These are phyloP conservation scores for Himalopsyche japonica DNA, from an alignment of 2,888 invertebrate genomes.

Conservation along the genomic window DNA sequence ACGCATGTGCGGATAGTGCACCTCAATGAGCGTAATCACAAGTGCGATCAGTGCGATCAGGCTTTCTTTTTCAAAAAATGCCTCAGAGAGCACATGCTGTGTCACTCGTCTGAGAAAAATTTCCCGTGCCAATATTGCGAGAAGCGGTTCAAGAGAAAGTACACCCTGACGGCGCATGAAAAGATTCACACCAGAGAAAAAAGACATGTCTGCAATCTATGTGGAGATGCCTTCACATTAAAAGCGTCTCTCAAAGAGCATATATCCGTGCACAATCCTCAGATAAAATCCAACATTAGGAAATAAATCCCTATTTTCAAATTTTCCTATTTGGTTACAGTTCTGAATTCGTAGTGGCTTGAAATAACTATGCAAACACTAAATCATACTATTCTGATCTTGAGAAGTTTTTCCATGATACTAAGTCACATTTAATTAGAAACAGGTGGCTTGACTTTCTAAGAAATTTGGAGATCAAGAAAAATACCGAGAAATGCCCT, in stretches of 20 bases:
- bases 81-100: constrained; percentile 4
- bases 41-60: neutral
- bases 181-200: constrained; percentile 16
- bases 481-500: too few relatives aligned
- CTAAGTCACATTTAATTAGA: too few relatives aligned
- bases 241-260: constrained; percentile 12
- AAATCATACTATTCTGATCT: too few relatives aligned
- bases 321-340: too few relatives aligned
- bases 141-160: constrained; percentile 1
- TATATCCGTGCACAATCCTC: neutral
- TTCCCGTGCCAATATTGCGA: constrained; percentile 14
- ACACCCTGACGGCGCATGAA: constrained; percentile 11
- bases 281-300: neutral
- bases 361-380: too few relatives aligned
- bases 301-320: neutral
- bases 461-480: too few relatives aligned
- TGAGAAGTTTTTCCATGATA: too few relatives aligned
- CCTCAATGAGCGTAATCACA: neutral
- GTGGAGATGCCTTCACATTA: constrained; percentile 8
- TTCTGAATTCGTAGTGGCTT: too few relatives aligned
- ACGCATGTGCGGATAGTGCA: neutral
- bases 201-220: neutral
- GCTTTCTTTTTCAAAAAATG: neutral
- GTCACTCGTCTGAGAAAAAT: constrained; percentile 7
- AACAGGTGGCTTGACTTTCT: too few relatives aligned